Evolutionary conservation across 2,888 invertebrate genomes (phyloP).

Genomic region (Belgica antarctica): DNA sequence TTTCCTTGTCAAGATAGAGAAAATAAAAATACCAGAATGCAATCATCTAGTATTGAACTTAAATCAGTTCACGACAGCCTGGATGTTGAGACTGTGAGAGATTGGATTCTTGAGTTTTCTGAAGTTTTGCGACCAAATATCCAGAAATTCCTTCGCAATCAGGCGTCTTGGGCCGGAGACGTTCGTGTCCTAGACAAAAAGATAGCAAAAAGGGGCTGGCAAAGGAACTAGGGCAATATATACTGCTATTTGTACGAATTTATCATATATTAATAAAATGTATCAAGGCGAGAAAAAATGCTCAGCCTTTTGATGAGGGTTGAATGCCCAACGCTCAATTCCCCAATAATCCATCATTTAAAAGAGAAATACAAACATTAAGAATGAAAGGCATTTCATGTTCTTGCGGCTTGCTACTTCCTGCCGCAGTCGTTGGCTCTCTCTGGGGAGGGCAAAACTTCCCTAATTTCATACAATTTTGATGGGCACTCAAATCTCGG

Average conservation of each 20-base stretch:
- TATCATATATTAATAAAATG: conserved; percentile 32
- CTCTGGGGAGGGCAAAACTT: neutral
- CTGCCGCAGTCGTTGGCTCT: neutral
- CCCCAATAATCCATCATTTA: conserved; percentile 37
- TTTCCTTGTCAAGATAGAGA: too few species aligned
- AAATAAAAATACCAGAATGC: neutral
- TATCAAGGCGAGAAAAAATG: conserved; percentile 4
- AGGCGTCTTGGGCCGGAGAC: neutral
- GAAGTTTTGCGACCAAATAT: too few species aligned
- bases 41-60: neutral
- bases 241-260: conserved; percentile 28
- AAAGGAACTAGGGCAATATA: neutral
- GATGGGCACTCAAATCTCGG: conserved; percentile 11
- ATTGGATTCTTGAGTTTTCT: too few species aligned
- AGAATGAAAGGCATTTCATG: neutral
- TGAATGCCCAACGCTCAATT: neutral
- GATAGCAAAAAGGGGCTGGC: neutral
- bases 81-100: too few species aligned
- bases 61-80: too few species aligned
- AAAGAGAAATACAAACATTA: neutral
- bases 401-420: neutral
- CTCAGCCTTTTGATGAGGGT: conserved; percentile 36
- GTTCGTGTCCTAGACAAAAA: neutral
- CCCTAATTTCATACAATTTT: neutral
- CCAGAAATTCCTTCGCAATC: too few species aligned